These are phyloP conservation scores for Chelmon rostratus DNA, from an alignment of 2,797 vertebrate species.

Conservation along the genomic window DNA sequence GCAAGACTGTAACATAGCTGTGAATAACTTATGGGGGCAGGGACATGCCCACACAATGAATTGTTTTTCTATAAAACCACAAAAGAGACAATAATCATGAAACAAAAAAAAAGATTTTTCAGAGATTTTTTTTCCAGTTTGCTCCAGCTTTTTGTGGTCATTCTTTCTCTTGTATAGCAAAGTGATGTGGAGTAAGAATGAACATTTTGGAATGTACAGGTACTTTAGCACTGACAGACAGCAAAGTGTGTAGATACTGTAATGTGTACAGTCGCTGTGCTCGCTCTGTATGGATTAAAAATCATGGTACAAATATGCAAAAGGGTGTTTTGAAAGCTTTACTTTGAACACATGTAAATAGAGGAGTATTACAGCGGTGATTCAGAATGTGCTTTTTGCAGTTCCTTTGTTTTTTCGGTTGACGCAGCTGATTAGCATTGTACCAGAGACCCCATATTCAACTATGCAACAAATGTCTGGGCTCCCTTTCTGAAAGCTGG, in stretches of 20 bases:
- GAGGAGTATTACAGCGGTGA: conserved; percentile 86
- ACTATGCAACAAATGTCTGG: conserved; percentile 97
- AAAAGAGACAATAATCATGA: conserved; percentile 63
- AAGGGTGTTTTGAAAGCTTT: conserved; percentile 99
- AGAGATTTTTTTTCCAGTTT: conserved; percentile 86
- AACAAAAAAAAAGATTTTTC: conserved; percentile 85
- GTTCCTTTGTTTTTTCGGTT: conserved; percentile 80
- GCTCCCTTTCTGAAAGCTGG: conserved; percentile 88
- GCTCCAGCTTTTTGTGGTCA: conserved; percentile 85
- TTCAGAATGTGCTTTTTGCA: conserved; percentile 93
- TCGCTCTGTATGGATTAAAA: conserved; percentile 89
- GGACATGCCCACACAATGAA: conserved; percentile 49
- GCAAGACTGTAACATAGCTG: conserved; percentile 84
- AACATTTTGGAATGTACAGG: conserved; percentile 82
- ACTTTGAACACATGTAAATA: conserved; percentile 98
- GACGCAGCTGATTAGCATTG: conserved; percentile 87
- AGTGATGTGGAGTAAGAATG: conserved; percentile 73
- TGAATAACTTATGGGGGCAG: conserved; percentile 82
- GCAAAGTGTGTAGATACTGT: conserved; percentile 87
- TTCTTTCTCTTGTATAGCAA: conserved; percentile 85
- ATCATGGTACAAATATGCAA: conserved; percentile 98
- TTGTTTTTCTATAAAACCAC: conserved; percentile 80
- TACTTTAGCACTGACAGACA: conserved; percentile 78
- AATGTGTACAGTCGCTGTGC: conserved; percentile 88
- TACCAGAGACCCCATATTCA: conserved; percentile 92